Evolutionary conservation across 2,797 vertebrate genomes (phyloP).

Genomic region (Liasis olivaceus): DNA sequence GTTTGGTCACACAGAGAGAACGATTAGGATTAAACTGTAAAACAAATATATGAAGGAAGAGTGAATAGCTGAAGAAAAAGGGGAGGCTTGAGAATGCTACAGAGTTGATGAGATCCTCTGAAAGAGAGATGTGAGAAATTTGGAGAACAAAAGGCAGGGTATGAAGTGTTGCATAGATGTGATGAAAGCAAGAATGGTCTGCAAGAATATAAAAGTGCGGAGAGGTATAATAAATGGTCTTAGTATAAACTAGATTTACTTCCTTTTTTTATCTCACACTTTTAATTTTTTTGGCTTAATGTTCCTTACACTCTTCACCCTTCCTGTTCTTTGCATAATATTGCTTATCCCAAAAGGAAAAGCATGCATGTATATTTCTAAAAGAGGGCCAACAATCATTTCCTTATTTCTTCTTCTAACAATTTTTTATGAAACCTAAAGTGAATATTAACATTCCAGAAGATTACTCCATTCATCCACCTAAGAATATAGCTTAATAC

Average conservation of each 20-base stretch:
- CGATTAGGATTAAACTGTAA: background rate
- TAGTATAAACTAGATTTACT: background rate
- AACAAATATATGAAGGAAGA: background rate
- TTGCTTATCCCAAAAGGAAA: background rate
- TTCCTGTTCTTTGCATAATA: background rate
- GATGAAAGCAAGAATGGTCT: background rate
- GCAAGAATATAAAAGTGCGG: background rate
- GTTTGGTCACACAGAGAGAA: background rate
- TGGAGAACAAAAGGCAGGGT: background rate
- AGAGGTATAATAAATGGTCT: background rate
- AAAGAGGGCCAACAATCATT: background rate
- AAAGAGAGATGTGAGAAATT: background rate
- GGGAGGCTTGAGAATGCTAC: background rate
- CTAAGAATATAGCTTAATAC: background rate
- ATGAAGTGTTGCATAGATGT: background rate
- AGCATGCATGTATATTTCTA: background rate
- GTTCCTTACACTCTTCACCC: background rate
- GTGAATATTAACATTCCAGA: background rate
- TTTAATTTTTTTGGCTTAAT: background rate
- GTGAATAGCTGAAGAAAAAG: background rate
- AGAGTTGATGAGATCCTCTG: background rate
- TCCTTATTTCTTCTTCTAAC: background rate
- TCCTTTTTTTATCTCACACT: background rate
- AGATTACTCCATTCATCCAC: background rate
- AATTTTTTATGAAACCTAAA: background rate